A percentile compares a stretch with the other conserved stretches of the same genome.
Conservation (phyloP, 2,113 vertebrate species). For the Amia ocellicauda region DNA sequence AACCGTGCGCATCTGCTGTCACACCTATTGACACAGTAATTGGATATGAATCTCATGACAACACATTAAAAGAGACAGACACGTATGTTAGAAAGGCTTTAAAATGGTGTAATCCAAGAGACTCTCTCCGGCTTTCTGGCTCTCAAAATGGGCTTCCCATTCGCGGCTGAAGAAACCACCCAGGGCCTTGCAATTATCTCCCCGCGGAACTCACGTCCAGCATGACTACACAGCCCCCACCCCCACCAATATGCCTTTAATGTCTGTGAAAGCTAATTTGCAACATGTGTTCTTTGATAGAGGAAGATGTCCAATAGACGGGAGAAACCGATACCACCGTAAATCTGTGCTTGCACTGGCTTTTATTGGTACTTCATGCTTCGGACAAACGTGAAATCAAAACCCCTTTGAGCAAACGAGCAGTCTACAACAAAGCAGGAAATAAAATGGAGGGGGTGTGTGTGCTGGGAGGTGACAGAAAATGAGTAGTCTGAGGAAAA, state of each 20-base stretch:
- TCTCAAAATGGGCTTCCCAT: no score
- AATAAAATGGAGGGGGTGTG: not conserved
- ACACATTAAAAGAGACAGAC: not conserved
- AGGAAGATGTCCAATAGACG: constrained; percentile 42
- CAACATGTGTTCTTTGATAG: constrained; percentile 63
- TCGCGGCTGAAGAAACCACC: not conserved
- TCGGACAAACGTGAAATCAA: constrained; percentile 69
- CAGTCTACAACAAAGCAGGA: constrained; percentile 32
- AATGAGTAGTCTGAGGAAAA: constrained; percentile 26
- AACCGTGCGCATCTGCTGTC: no score
- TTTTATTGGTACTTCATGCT: no score
- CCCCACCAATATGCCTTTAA: not conserved
- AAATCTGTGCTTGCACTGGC: no score
- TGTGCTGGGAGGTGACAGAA: constrained; percentile 1
- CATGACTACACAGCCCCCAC: not conserved
- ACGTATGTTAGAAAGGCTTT: constrained; percentile 27
- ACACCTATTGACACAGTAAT: no score
- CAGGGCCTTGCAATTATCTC: not conserved
- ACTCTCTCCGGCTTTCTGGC: constrained; percentile 52
- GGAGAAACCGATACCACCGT: constrained; percentile 61
- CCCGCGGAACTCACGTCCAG: not conserved
- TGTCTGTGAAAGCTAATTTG: constrained; percentile 58
- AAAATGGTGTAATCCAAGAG: constrained; percentile 30
- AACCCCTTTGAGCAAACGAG: constrained; percentile 50
- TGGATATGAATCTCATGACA: no score